Conservation (phyloP, 2,113 vertebrate genomes). For the Heterotilapia buettikoferi region DNA sequence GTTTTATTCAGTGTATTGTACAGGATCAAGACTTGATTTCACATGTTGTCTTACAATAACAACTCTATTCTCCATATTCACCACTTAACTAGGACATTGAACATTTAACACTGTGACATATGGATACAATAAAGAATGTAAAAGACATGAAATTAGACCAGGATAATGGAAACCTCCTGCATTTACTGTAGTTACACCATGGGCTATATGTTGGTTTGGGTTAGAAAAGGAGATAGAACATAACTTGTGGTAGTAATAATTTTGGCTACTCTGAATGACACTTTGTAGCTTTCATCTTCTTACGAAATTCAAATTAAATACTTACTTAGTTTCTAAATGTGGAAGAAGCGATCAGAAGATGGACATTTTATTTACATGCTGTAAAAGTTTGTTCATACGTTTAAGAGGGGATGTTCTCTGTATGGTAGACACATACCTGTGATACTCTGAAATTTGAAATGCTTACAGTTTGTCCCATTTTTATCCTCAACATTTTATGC, state of each 20-base stretch:
- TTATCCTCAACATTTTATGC: background rate
- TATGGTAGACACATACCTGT: background rate
- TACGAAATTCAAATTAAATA: background rate
- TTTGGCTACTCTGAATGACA: background rate
- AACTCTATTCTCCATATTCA: background rate
- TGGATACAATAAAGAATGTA: background rate
- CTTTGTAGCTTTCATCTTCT: background rate
- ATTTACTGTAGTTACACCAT: background rate
- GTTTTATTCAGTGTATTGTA: background rate
- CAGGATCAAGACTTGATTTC: background rate
- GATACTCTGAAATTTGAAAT: background rate
- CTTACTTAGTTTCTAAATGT: background rate
- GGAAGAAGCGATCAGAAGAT: background rate
- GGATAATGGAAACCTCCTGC: background rate
- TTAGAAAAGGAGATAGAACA: background rate
- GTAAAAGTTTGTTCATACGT: background rate
- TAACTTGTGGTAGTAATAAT: background rate
- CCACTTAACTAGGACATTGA: background rate
- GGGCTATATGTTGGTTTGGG: background rate
- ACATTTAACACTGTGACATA: background rate
- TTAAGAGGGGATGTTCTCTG: background rate
- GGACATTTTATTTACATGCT: background rate
- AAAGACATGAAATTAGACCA: background rate
- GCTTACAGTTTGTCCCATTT: background rate
- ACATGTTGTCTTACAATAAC: background rate